Base-by-base conservation (phyloP, 1,140 invertebrate species). In the Mesaphorura yosii region DNA sequence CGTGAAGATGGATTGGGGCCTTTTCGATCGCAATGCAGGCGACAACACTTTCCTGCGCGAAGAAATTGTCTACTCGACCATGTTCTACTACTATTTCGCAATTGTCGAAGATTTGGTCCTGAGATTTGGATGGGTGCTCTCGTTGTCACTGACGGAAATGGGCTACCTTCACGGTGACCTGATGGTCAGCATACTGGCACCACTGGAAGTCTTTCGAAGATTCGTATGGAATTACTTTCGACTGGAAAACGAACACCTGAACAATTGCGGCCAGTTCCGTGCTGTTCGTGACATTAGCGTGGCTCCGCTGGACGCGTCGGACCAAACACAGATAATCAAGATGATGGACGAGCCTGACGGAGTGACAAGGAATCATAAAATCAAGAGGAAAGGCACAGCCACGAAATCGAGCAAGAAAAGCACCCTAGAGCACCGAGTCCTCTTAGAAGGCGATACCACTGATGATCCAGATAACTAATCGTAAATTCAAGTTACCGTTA, bases 161-260 rank as follows among this genome's bases (percentile, higher is more conserved):
- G 78, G 80, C 27, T 77, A 81, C 39, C 74, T 92, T 22, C 78
- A 83, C 57, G 72, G 75, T 3, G 92, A 98, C 66, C 77, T 92
- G 12, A 85, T 98, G 78, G 79, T 81, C 2, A 88, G 89, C 2
- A 76, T 97, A 52, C 72, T 93, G 7, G 86, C 92, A 2, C 85
- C 88, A 3, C 70, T 97, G 1, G 95, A 99, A 80, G 89, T 98
- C 7, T 89, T 95, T 68, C 82, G 91, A 87, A 77, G 94, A 52
- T 99, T 99, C 73, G 82, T 99, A 31, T 99, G 96, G 96, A 99
- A 99, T 71, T 99, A 94, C 69, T 98, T 98, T 75, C 93, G 96
- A 1, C 69, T 99, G 58, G 96, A 99, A 73, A 99, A 99, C 73
- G 96, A 99, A 67, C 96, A 99, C 77, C 74, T 99, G 5, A 99